These are phyloP conservation scores for Cyprinodon tularosa DNA, from an alignment of 2,113 vertebrate species.

Conservation along the genomic window DNA sequence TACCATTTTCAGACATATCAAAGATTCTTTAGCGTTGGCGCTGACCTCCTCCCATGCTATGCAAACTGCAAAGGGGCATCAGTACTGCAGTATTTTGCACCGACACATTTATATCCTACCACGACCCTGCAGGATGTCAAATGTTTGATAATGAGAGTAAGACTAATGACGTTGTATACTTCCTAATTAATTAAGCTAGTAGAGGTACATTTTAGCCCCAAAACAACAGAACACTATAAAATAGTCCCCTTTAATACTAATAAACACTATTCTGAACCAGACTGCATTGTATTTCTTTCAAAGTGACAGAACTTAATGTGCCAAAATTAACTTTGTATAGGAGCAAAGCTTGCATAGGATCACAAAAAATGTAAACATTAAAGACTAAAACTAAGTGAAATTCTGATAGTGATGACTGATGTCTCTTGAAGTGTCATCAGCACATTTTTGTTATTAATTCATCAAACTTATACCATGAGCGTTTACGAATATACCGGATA, in stretches of 20 bases:
- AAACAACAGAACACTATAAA: neutral
- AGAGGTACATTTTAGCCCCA: neutral
- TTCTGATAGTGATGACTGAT: neutral
- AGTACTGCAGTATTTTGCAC: neutral
- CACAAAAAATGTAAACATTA: neutral
- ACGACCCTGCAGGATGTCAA: neutral
- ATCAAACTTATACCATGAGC: neutral
- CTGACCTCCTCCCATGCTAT: no score
- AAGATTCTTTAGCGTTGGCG: no score
- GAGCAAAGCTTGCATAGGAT: neutral
- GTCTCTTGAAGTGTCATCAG: neutral
- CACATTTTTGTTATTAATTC: neutral
- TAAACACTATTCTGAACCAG: neutral
- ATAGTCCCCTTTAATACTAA: neutral
- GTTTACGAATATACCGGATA: neutral
- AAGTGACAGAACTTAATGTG: neutral
- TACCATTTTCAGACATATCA: no score
- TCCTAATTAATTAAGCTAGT: neutral
- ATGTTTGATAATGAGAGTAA: neutral
- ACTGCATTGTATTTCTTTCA: neutral
- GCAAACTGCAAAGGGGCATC: neutral
- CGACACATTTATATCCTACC: neutral
- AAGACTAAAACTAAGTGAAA: neutral
- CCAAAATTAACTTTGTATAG: neutral
- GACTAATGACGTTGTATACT: neutral